These are phyloP conservation scores for Ptychodera flava DNA, from an alignment of 35 echinoderm and acorn worm species.

Conservation along the genomic window DNA sequence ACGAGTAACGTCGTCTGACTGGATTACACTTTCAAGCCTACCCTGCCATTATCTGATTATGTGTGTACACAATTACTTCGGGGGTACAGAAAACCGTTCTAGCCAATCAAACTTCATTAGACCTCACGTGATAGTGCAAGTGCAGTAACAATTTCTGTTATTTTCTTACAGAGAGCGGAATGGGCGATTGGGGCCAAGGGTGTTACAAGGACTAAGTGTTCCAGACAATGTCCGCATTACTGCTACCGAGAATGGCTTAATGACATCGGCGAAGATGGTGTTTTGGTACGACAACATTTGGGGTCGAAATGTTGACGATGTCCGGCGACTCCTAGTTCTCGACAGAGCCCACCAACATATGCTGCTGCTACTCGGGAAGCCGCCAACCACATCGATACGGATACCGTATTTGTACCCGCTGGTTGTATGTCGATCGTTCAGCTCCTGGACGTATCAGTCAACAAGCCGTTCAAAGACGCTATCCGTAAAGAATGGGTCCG, in stretches of 20 bases:
- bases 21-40: too few species aligned
- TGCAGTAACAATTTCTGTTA: too few species aligned
- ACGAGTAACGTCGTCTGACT: too few species aligned
- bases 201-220: not conserved
- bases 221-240: conserved; percentile 3
- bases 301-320: not conserved
- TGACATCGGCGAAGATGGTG: not conserved
- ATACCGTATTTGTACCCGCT: not conserved
- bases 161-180: not conserved
- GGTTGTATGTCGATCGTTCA: not conserved
- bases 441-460: conserved; percentile 11
- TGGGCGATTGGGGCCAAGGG: not conserved
- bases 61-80: too few species aligned
- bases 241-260: conserved; percentile 22
- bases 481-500: conserved; percentile 5
- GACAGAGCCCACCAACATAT: not conserved
- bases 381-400: not conserved
- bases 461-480: conserved; percentile 20
- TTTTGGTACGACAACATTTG: not conserved
- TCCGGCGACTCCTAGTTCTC: not conserved
- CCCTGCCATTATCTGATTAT: too few species aligned
- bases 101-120: too few species aligned
- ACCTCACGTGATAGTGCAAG: too few species aligned
- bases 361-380: not conserved
- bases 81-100: too few species aligned